phyloP scores from a whole-genome alignment of 35 echinoderm and acorn worm species.

The Nesometra sesokonis region DNA sequence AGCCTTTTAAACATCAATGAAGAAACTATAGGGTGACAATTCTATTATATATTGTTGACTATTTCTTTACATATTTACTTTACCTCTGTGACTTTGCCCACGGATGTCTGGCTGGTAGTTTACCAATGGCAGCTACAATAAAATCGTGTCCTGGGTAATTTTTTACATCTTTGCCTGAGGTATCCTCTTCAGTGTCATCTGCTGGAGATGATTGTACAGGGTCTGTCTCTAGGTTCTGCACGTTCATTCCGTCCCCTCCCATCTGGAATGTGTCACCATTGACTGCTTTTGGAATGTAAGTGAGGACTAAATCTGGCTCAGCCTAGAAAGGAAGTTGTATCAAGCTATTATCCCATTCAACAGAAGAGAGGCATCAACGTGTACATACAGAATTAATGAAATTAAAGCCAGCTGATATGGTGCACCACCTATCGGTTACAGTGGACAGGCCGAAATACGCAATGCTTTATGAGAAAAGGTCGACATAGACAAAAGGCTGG shows the following conservation, averaged over 20 bases:
- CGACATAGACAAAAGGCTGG: no score
- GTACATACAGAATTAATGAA: no score
- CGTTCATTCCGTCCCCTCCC: neutral
- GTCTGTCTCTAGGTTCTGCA: neutral
- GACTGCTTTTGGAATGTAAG: constrained; percentile 28
- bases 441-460: no score
- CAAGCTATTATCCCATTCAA: no score
- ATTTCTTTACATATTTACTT: no score
- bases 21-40: neutral
- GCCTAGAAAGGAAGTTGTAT: constrained; percentile 25
- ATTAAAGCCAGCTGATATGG: no score
- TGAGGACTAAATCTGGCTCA: constrained; percentile 50
- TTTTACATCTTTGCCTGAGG: constrained; percentile 5
- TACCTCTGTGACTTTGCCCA: constrained; percentile 96
- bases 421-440: no score
- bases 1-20: neutral
- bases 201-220: neutral
- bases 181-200: constrained; percentile 14
- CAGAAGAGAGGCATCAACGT: no score
- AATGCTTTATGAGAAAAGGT: no score
- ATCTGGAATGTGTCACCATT: neutral
- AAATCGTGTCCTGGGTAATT: constrained; percentile 63
- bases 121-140: constrained; percentile 44
- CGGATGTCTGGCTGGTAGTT: constrained; percentile 49
- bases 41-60: no score